These are phyloP conservation scores for Balaenoptera acutorostrata DNA, from an alignment of 2,113 vertebrate genomes.

Conservation along the genomic window DNA sequence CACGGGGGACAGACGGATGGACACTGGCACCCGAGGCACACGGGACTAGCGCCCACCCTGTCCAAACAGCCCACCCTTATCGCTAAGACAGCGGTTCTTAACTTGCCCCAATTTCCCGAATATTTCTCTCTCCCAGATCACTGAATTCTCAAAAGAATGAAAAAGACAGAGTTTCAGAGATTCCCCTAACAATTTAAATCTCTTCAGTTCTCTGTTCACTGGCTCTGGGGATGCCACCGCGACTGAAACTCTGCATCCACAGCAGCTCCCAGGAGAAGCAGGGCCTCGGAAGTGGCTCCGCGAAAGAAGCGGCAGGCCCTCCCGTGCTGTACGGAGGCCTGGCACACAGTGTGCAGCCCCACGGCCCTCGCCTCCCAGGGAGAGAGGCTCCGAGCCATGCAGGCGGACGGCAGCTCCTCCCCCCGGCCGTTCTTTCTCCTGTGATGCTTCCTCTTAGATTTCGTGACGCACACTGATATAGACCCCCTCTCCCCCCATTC, in stretches of 20 bases:
- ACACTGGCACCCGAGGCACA: background rate
- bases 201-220: background rate
- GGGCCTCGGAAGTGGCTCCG: background rate
- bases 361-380: background rate
- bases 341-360: accelerated
- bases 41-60: background rate
- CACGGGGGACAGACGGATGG: background rate
- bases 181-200: background rate
- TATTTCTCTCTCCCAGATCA: background rate
- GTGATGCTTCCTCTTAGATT: background rate
- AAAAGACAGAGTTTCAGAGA: background rate
- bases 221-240: background rate
- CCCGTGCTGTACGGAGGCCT: too few species aligned
- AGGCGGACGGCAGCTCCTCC: background rate
- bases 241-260: background rate
- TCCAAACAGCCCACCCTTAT: background rate
- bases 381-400: background rate
- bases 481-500: too few species aligned
- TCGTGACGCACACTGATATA: background rate
- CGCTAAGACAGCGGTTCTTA: background rate
- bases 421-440: background rate
- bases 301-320: background rate
- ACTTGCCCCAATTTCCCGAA: background rate
- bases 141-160: background rate
- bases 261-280: background rate